Evolutionary conservation across 2,888 invertebrate genomes (phyloP).

Genomic region (Drosophila paracracens): DNA sequence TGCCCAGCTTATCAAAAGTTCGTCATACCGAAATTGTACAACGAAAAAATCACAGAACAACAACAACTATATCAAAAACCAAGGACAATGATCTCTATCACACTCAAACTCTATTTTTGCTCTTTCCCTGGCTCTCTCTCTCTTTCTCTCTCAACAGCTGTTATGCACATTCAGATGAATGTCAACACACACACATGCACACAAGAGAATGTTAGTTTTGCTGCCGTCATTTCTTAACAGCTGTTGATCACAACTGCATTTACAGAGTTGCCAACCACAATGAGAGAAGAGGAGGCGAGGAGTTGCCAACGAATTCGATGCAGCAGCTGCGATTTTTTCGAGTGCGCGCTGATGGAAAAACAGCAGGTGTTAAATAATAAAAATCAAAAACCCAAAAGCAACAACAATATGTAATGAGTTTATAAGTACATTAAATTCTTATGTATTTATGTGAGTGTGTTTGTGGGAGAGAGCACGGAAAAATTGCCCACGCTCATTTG

Average conservation of each 20-base stretch:
- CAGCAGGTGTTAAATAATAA: conserved; percentile 75
- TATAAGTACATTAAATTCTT: conserved; percentile 22
- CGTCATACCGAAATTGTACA: conserved; percentile 12
- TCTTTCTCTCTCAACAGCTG: conserved; percentile 34
- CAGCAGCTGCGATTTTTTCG: conserved; percentile 49
- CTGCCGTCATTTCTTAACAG: conserved; percentile 32
- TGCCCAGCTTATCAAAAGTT: conserved; percentile 28
- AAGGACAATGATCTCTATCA: conserved; percentile 23
- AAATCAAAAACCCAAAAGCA: conserved; percentile 54
- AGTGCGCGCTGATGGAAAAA: conserved; percentile 62
- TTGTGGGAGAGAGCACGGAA: conserved; percentile 25
- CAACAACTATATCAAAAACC: conserved; percentile 34
- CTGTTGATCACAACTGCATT: conserved; percentile 60
- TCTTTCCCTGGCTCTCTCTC: background rate
- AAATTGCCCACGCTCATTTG: conserved; percentile 39
- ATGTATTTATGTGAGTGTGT: conserved; percentile 14
- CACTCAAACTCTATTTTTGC: background rate
- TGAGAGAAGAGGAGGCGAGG: conserved; percentile 12
- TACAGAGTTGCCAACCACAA: conserved; percentile 41
- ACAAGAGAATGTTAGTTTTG: conserved; percentile 17
- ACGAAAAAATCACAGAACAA: conserved; percentile 28
- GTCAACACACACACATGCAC: conserved; percentile 3
- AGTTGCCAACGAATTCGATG: conserved; percentile 34
- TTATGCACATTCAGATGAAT: conserved; percentile 21
- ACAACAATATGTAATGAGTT: conserved; percentile 40